Evolutionary conservation across 2,797 vertebrate species (phyloP).

Genomic region (Paedocypris micromegethes): DNA sequence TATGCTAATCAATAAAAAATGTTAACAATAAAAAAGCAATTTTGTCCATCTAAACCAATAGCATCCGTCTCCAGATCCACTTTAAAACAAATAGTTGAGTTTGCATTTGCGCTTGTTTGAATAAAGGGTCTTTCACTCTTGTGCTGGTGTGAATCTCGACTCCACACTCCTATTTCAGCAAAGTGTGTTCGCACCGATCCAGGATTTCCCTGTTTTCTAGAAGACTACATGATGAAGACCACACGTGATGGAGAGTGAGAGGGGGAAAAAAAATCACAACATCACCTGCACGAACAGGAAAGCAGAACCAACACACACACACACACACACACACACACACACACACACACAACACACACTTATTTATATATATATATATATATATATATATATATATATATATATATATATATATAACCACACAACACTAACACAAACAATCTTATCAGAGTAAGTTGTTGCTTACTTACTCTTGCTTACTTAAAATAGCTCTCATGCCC

Average conservation of each 20-base stretch:
- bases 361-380: not conserved
- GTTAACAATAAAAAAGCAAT: conserved; percentile 1
- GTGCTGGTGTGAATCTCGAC: conserved; percentile 81
- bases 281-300: conserved; percentile 42
- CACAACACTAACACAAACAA: no score
- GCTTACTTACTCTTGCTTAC: no score
- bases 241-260: conserved; percentile 73
- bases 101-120: conserved; percentile 45
- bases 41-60: conserved; percentile 38
- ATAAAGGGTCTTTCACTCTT: conserved; percentile 71
- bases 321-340: conserved; percentile 61
- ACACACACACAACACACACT: conserved; percentile 59
- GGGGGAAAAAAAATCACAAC: conserved; percentile 64
- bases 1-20: conserved; percentile 7
- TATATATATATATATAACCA: no score
- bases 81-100: conserved; percentile 50
- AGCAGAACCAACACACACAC: conserved; percentile 54
- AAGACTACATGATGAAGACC: conserved; percentile 93
- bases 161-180: conserved; percentile 79
- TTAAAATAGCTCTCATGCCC: conserved; percentile 57
- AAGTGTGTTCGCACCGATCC: conserved; percentile 82
- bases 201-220: conserved; percentile 87
- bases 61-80: conserved; percentile 67
- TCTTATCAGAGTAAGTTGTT: no score
- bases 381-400: no score